phyloP scores from a whole-genome alignment of 2,888 invertebrate species.

The Hirtodrosophila confusa region DNA sequence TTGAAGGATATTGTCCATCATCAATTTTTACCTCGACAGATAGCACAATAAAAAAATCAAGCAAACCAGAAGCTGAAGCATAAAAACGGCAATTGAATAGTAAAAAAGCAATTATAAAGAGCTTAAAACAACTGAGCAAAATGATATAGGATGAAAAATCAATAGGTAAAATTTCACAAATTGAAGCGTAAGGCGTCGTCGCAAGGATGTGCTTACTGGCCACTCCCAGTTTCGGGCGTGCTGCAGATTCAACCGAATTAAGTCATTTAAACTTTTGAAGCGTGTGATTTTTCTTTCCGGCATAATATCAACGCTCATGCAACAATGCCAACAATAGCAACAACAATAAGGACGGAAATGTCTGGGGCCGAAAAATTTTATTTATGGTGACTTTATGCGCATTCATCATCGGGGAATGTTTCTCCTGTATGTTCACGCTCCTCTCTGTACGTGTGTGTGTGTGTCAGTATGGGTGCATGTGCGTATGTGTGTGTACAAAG shows the following conservation, averaged over 20 bases:
- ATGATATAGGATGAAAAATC: slow-evolving; percentile 17
- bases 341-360: slow-evolving; percentile 49
- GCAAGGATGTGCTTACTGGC: slow-evolving; percentile 3
- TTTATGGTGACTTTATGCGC: slow-evolving; percentile 74
- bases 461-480: slow-evolving; percentile 21
- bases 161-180: slow-evolving; percentile 39
- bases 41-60: not conserved
- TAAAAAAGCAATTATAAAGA: slow-evolving; percentile 39
- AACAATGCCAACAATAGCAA: slow-evolving; percentile 32
- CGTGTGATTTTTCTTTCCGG: slow-evolving; percentile 74
- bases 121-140: slow-evolving; percentile 11
- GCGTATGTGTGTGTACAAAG: slow-evolving; percentile 29
- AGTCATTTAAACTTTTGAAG: slow-evolving; percentile 75
- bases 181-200: slow-evolving; percentile 8
- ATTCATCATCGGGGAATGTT: slow-evolving; percentile 65
- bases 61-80: not conserved
- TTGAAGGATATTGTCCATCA: slow-evolving; percentile 49
- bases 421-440: slow-evolving; percentile 14
- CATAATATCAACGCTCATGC: slow-evolving; percentile 55
- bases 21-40: slow-evolving; percentile 41
- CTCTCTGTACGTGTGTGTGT: slow-evolving; percentile 8
- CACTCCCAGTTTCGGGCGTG: slow-evolving; percentile 29
- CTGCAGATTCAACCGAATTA: slow-evolving; percentile 63
- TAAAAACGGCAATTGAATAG: slow-evolving; percentile 22
- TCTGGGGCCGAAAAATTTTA: slow-evolving; percentile 56